Evolutionary conservation across 2,888 invertebrate species (phyloP), one percentile per base, ranked within the genome.

Genomic region (Cyaniris semiargus): DNA sequence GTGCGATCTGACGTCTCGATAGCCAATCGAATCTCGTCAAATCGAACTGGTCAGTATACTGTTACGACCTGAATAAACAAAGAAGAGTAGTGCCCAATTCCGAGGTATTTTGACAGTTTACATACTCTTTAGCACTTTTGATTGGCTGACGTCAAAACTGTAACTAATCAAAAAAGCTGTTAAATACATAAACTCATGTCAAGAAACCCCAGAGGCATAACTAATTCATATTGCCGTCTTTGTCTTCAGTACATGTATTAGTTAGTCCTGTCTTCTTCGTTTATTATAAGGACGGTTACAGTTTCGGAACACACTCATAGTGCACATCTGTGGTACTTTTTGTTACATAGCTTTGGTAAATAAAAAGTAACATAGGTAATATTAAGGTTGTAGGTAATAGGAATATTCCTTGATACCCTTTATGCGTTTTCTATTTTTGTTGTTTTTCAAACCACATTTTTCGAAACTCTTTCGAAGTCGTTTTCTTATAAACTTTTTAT

Each of bases 351-450:
- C 4, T 3, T 10, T 13, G 21, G 21, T 60, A 10, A 60, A 53
- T 18, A 53, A 21, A 23, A 60, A 21, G 60, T 60, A 23, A 60
- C 60, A 60, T 60, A 3, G 60, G 60, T 23, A 10, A n/a, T 2
- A 23, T 58, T 58, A 58, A 58, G 58, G 58, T 60, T 60, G 58
- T 60, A 60, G 58, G 58, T 8, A 60, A 60, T 23, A 21, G 53
- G 53, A 53, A 53, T 48, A 48, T 48, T 15, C 48, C 48, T 18
- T 48, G 4, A 18, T 48, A 48, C 48, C 48, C 48, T 48, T 48
- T 48, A 48, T 48, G 10, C 15, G 48, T 10, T 15, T 48, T 48
- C 15, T 38, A 1, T 38, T 38, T 38, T 48, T 48, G 10, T 18
- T 53, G 53, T 53, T 18, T 48, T 18, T 53, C 53, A 18, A 48